Percentiles rank a stretch among this genome's conserved stretches.
phyloP scores from a whole-genome alignment of 2,113 vertebrate genomes.

The Pteruthius melanotis region DNA sequence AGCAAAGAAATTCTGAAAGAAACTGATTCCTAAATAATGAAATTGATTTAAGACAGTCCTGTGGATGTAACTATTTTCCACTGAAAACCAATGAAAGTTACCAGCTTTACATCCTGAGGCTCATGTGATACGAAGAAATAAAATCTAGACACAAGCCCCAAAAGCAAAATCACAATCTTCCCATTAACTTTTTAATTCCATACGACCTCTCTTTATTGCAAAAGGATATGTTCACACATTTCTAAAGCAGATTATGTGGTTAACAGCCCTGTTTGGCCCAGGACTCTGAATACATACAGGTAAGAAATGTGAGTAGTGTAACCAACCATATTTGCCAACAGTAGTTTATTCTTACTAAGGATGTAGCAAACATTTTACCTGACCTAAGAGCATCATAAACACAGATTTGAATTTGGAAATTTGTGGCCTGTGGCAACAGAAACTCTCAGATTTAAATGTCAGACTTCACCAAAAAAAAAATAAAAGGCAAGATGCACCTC shows the following conservation, averaged over 20 bases:
- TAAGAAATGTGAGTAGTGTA: not conserved
- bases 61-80: not conserved
- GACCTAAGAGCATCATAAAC: not conserved
- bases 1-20: not conserved
- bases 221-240: not conserved
- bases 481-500: not conserved
- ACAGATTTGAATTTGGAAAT: not conserved
- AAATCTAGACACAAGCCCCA: not conserved
- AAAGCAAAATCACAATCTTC: not conserved
- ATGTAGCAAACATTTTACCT: not conserved
- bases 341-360: not conserved
- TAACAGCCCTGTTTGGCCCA: not conserved
- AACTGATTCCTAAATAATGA: not conserved
- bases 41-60: not conserved
- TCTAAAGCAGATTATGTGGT: not conserved
- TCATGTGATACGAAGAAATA: not conserved
- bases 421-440: not conserved
- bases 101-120: not conserved
- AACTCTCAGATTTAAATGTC: not conserved
- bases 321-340: not conserved
- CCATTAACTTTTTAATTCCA: not conserved
- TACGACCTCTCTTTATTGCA: not conserved
- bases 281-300: not conserved
- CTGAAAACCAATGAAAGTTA: not conserved
- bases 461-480: not conserved